Evolutionary conservation across 2,113 vertebrate species (phyloP).

Genomic region (Nesospiza acunhae): DNA sequence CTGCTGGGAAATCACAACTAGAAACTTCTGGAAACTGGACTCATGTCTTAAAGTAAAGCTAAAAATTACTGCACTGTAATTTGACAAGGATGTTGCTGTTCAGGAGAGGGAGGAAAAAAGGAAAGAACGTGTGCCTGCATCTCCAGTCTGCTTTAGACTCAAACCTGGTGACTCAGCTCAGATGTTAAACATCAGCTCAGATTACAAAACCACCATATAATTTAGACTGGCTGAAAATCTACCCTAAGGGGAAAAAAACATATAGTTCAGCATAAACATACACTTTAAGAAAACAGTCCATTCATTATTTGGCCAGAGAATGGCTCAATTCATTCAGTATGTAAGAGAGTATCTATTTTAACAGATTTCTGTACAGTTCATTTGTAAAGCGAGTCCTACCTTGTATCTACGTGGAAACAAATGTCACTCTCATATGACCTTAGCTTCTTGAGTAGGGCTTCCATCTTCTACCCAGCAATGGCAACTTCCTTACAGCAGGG

Average conservation of each 20-base stretch:
- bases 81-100: background rate
- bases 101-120: background rate
- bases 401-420: background rate
- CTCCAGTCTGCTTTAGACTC: background rate
- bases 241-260: constrained; percentile 31
- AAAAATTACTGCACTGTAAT: background rate
- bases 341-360: background rate
- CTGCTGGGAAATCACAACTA: background rate
- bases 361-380: background rate
- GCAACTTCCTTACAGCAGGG: background rate
- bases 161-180: constrained; percentile 50
- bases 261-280: background rate
- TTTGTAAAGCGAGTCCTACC: background rate
- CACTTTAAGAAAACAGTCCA: background rate
- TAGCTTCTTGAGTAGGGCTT: background rate
- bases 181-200: constrained; percentile 40
- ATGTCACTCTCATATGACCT: background rate
- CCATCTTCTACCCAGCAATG: background rate
- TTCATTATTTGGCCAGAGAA: background rate
- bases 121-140: background rate
- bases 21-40: background rate
- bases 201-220: constrained; percentile 42
- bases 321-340: background rate
- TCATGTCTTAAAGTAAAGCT: background rate
- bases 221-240: constrained; percentile 35